phyloP scores from a whole-genome alignment of 2,888 invertebrate species.

The Petrophora chlorosata region DNA sequence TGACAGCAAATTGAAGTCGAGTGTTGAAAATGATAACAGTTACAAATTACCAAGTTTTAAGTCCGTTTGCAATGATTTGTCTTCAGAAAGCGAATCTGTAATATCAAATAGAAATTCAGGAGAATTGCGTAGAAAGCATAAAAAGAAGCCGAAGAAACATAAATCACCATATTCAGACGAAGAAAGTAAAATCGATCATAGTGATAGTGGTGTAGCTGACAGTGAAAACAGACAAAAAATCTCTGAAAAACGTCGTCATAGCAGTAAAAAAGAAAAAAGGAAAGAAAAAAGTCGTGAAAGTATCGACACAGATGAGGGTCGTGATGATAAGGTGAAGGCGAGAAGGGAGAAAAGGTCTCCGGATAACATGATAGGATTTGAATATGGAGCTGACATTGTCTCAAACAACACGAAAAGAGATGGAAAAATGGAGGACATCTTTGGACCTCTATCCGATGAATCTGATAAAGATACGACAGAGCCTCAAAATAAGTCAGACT shows the following conservation, averaged over 20 bases:
- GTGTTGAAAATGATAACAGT: constrained; percentile 62
- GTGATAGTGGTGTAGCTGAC: constrained; percentile 50
- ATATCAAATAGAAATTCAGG: constrained; percentile 63
- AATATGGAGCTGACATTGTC: constrained; percentile 52
- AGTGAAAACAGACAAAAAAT: constrained; percentile 68
- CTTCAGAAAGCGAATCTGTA: constrained; percentile 77
- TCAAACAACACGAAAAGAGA: constrained; percentile 83
- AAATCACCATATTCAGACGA: constrained; percentile 87
- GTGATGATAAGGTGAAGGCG: constrained; percentile 82
- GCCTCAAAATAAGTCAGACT: constrained; percentile 53
- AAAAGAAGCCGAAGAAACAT: constrained; percentile 92
- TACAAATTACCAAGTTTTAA: constrained; percentile 62
- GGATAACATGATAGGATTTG: constrained; percentile 48
- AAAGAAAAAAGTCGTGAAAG: constrained; percentile 84
- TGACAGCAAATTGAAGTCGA: constrained; percentile 69
- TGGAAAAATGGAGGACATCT: constrained; percentile 94
- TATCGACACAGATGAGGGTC: constrained; percentile 70
- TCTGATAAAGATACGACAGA: constrained; percentile 66
- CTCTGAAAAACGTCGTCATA: constrained; percentile 80
- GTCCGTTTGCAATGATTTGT: constrained; percentile 67
- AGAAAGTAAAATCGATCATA: constrained; percentile 69
- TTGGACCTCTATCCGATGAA: constrained; percentile 93
- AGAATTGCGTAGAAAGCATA: constrained; percentile 89
- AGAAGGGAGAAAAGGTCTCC: constrained; percentile 82
- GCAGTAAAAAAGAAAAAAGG: constrained; percentile 84